Base-by-base conservation (phyloP, 1,140 invertebrate genomes). In the Pogonognathellus flavescens region DNA sequence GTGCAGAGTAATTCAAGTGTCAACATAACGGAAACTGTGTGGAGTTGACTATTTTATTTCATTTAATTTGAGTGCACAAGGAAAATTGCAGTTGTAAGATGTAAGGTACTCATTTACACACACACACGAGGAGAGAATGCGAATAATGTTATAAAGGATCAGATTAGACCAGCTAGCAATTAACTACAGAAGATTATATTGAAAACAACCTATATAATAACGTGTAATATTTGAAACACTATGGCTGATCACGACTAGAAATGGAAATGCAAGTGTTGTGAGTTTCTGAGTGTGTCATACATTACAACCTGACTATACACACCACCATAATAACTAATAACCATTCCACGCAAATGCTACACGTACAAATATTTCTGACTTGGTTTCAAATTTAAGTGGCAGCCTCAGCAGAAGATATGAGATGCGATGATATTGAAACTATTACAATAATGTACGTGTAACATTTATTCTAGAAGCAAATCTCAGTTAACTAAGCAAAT, bases 101-200 rank as follows among this genome's bases (percentile, higher is more conserved):
- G 53, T 14, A 55, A 55, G 11, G 53, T 55, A 55, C 1, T 11
- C 16, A 16, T 16, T 55, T 55, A 55, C 53, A 55, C 16, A 55
- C 16, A 10, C 53, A 55, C 16, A 55, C 16, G 16, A 2, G 16
- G 53, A 55, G 16, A 14, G 53, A 11, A 55, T 55, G 31, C 16
- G 16, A 55, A 10, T 20, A 60, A 60, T 60, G 59, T 18, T 60
- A 60, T 20, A 18, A 66, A 20, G 14, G 20, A 66, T 66, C 62
- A 66, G 62, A 66, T 66, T 66, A 66, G 62, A 66, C 62, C 14
- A 66, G 62, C 20, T 31, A 66, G 62, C 20, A 66, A 66, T 66
- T 66, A 66, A 25, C 5, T 25, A 4, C 20, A 66, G 62, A 66
- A 25, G n/a, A n/a, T n/a, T 66, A 55, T 20, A 66, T 66, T 20